A percentile compares a stretch with the other conserved stretches of the same genome.
These are phyloP conservation scores for Sesamia inferens DNA, from an alignment of 2,888 invertebrate species.

Conservation along the genomic window DNA sequence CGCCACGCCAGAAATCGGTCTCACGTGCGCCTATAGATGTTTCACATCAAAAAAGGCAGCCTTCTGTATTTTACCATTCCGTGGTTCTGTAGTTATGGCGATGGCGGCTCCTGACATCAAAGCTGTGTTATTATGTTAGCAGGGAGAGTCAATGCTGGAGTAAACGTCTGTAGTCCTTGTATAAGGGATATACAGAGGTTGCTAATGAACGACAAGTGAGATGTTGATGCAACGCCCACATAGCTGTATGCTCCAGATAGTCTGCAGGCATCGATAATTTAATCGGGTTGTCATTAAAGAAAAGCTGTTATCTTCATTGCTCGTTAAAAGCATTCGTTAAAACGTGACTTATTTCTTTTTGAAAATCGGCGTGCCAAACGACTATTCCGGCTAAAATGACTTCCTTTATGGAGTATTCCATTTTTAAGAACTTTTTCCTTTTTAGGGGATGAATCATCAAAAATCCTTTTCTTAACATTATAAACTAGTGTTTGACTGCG, in stretches of 20 bases:
- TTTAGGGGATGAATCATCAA: not conserved
- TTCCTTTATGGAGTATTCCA: not conserved
- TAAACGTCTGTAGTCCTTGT: conserved; percentile 58
- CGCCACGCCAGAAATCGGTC: no score
- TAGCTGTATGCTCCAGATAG: conserved; percentile 27
- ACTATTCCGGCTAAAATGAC: not conserved
- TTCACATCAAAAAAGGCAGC: no score
- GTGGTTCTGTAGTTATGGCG: conserved; percentile 44
- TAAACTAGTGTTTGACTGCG: no score
- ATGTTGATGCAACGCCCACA: conserved; percentile 37
- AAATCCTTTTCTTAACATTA: no score
- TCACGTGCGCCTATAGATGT: no score
- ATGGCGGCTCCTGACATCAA: conserved; percentile 60
- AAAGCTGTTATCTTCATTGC: not conserved
- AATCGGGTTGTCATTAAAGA: not conserved
- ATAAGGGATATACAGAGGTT: conserved; percentile 59
- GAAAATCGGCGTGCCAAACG: no score
- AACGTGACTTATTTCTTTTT: not conserved
- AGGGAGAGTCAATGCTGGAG: conserved; percentile 56
- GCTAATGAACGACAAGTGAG: conserved; percentile 56
- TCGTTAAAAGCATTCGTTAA: not conserved
- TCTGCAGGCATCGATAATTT: not conserved
- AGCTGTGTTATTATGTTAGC: conserved; percentile 64
- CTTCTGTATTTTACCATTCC: conserved; percentile 10
- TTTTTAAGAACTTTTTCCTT: not conserved